Base-by-base conservation (phyloP, 2,888 invertebrate species). In the Microctonus brassicae region DNA sequence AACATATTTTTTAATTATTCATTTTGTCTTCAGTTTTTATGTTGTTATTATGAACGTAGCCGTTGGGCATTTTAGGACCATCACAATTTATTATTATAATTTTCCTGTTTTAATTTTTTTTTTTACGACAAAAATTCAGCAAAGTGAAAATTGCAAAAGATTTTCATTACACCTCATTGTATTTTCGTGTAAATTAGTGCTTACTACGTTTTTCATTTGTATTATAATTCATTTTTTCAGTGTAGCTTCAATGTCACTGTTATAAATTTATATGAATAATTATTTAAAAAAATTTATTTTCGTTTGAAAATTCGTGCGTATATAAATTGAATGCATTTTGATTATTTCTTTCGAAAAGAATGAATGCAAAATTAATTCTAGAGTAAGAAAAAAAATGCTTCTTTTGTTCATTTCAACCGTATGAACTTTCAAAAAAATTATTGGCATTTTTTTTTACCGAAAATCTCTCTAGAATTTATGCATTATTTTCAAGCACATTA, bases 21-120 rank as follows among this genome's bases (percentile, higher is more conserved):
- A 79, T 77, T 80, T 79, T 80, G 75, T 61, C 78, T 79, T 77
- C 77, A 79, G 78, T 77, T 78, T 79, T 80, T 78, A 74, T 75
- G 71, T 58, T 67, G 69, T 70, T 84, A 85, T 84, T 84, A 85
- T 84, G 84, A 84, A 84, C 86, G 83, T 84, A 74, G 76, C 84
- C 83, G 80, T 75, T 79, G 72, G 80, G 80, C 82, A 81, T 78
- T 74, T 83, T 81, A 83, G 80, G 78, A 83, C 82, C 85, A 81
- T 83, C 83, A 81, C 82, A 81, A 78, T 80, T 2, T n/a, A 58
- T 58, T 53, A n/a, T n/a, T n/a, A n/a, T n/a, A n/a, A n/a, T n/a
- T n/a, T n/a, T n/a, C n/a, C n/a, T 62, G 24, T 1, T 20, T 47
- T 39, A 11, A 29, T 34, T 53, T 70, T 13, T 24, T 22, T 17